Evolutionary conservation across 1,140 invertebrate genomes (phyloP).

Genomic region (Oryzaephilus surinamensis): DNA sequence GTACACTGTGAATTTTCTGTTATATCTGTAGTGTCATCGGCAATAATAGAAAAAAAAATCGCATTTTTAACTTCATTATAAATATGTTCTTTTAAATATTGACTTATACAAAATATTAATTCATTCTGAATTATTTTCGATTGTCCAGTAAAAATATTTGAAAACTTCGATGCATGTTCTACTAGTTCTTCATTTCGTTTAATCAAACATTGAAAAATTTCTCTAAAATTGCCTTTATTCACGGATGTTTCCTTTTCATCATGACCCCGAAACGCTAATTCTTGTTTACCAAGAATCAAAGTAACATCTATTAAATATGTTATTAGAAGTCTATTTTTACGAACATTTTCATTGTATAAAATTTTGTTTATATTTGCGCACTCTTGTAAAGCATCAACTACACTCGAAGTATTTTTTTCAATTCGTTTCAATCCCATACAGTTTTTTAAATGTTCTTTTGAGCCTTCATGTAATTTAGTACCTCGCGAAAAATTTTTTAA

Average conservation of each 20-base stretch:
- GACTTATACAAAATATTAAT: constrained; percentile 10
- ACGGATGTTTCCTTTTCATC: constrained; percentile 5
- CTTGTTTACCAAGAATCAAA: constrained; percentile 12
- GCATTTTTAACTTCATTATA: constrained; percentile 8
- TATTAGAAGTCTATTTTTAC: constrained; percentile 11
- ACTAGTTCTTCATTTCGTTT: constrained; percentile 8
- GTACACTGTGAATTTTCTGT: constrained; percentile 6
- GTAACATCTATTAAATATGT: constrained; percentile 12
- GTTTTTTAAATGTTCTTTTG: constrained; percentile 11
- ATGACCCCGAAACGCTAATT: constrained; percentile 11
- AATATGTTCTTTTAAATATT: constrained; percentile 8
- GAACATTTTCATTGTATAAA: constrained; percentile 15
- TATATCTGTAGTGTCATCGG: constrained; percentile 5
- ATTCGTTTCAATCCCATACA: constrained; percentile 2
- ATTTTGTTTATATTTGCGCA: constrained; percentile 7
- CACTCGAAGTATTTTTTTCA: constrained; percentile 5
- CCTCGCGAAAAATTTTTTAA: constrained; percentile 7
- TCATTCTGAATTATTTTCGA: constrained; percentile 13
- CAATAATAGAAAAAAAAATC: constrained; percentile 10
- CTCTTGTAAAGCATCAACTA: constrained; percentile 9
- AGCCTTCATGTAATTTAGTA: constrained; percentile 8
- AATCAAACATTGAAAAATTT: constrained; percentile 10
- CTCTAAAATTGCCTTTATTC: constrained; percentile 14
- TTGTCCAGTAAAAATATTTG: constrained; percentile 11
- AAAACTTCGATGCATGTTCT: constrained; percentile 13